Conservation (phyloP, 1,140 invertebrate genomes). For the Cyclina sinensis region DNA sequence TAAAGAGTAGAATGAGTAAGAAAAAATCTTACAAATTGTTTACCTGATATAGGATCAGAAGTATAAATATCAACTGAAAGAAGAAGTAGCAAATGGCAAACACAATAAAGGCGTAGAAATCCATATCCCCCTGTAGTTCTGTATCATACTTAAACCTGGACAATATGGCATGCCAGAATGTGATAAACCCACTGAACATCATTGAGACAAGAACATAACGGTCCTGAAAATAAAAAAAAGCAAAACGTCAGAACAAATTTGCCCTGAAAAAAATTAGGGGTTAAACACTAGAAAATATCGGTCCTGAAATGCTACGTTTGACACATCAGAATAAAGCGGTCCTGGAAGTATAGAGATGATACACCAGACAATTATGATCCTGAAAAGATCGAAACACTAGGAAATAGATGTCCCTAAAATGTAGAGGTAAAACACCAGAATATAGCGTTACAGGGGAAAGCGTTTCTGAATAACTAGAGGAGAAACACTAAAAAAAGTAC, state of each 20-base stretch:
- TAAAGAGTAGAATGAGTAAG: no score
- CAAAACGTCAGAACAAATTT: no score
- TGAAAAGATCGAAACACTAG: no score
- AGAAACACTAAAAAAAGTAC: no score
- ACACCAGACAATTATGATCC: no score
- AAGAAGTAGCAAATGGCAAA: slow-evolving; percentile 70
- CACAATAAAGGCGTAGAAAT: slow-evolving; percentile 72
- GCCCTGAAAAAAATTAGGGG: no score
- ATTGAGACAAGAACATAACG: slow-evolving; percentile 81
- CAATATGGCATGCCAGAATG: slow-evolving; percentile 81
- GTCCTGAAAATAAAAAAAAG: slow-evolving; percentile 79
- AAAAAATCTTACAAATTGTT: neutral
- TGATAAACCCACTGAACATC: slow-evolving; percentile 80
- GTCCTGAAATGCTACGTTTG: neutral
- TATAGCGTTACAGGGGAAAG: no score
- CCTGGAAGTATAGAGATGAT: no score
- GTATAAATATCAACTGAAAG: slow-evolving; percentile 68
- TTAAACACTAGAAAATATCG: neutral
- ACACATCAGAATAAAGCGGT: neutral
- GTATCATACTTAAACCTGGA: slow-evolving; percentile 61
- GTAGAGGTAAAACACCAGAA: no score
- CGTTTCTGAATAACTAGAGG: no score
- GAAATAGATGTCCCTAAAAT: no score
- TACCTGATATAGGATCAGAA: slow-evolving; percentile 60
- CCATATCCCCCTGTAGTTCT: slow-evolving; percentile 35